These are phyloP conservation scores for Spodoptera exigua DNA, from an alignment of 2,888 invertebrate genomes.

Conservation along the genomic window DNA sequence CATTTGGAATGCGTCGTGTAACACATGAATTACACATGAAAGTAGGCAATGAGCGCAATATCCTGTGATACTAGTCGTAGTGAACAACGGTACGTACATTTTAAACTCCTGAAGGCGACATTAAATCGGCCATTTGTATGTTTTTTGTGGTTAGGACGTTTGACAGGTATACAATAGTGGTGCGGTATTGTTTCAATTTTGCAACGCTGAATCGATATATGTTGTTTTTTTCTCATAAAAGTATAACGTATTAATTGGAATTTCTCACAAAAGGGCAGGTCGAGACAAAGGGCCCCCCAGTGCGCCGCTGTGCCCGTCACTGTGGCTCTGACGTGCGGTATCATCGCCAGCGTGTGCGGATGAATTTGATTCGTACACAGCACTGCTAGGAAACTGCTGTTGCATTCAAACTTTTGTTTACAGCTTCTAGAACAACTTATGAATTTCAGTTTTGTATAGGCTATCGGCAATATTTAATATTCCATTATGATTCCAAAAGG, in stretches of 20 bases:
- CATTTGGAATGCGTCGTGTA: conserved; percentile 83
- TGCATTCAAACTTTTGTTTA: conserved; percentile 5
- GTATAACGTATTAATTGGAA: conserved; percentile 79
- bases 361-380: conserved; percentile 61
- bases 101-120: conserved; percentile 31
- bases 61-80: conserved; percentile 68
- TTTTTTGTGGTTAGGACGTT: conserved; percentile 37
- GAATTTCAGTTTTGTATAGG: too few species aligned
- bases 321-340: conserved; percentile 66
- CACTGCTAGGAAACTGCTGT: conserved; percentile 43
- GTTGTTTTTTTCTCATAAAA: conserved; percentile 61
- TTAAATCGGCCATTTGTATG: conserved; percentile 23
- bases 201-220: conserved; percentile 63
- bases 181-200: conserved; percentile 67
- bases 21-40: conserved; percentile 84
- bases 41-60: conserved; percentile 77
- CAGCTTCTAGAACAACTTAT: too few species aligned
- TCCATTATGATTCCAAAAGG: background rate
- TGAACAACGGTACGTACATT: conserved; percentile 44
- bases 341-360: conserved; percentile 59
- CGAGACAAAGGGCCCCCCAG: conserved; percentile 68
- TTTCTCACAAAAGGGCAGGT: conserved; percentile 73
- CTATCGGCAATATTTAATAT: too few species aligned
- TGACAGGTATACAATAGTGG: conserved; percentile 61
- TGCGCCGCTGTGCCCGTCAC: conserved; percentile 57